These are phyloP conservation scores for Mormyrus lacerda DNA, from an alignment of 2,113 vertebrate genomes.

Conservation along the genomic window DNA sequence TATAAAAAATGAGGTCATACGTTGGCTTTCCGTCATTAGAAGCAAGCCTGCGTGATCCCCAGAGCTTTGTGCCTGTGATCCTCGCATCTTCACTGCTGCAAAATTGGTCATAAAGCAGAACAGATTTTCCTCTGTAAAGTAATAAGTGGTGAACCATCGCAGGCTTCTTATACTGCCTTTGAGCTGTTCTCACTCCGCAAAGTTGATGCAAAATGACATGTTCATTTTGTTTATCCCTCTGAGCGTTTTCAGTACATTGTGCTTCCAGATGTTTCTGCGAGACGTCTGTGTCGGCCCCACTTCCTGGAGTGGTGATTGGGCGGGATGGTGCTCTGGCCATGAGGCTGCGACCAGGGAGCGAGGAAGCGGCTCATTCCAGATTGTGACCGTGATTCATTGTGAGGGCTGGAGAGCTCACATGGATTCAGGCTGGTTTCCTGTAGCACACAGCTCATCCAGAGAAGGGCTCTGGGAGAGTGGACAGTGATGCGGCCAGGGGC, in stretches of 20 bases:
- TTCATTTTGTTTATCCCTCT: not conserved
- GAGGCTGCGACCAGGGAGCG: not conserved
- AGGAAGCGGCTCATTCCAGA: slow-evolving; percentile 8
- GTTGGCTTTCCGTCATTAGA: not conserved
- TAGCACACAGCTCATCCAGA: not conserved
- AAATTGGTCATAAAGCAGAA: not conserved
- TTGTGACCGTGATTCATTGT: not conserved
- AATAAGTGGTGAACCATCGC: not conserved
- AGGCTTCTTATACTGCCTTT: not conserved
- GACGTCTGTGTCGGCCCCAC: slow-evolving; percentile 12
- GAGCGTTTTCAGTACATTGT: not conserved
- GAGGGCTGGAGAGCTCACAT: not conserved
- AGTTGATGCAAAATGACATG: not conserved
- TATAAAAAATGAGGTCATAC: not conserved
- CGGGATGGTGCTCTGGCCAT: not conserved
- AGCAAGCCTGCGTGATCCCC: not conserved
- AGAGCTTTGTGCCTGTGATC: not conserved
- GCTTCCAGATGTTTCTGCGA: slow-evolving; percentile 16
- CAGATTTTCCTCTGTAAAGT: not conserved
- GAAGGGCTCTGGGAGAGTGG: not conserved
- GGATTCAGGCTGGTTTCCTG: not conserved
- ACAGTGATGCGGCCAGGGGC: not conserved
- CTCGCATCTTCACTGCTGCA: not conserved
- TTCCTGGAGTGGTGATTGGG: not conserved
- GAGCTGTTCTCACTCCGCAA: not conserved